A percentile compares a stretch with the other conserved stretches of the same genome.
phyloP scores from a whole-genome alignment of 2,888 invertebrate genomes.

The Drosophila aldrichi region DNA sequence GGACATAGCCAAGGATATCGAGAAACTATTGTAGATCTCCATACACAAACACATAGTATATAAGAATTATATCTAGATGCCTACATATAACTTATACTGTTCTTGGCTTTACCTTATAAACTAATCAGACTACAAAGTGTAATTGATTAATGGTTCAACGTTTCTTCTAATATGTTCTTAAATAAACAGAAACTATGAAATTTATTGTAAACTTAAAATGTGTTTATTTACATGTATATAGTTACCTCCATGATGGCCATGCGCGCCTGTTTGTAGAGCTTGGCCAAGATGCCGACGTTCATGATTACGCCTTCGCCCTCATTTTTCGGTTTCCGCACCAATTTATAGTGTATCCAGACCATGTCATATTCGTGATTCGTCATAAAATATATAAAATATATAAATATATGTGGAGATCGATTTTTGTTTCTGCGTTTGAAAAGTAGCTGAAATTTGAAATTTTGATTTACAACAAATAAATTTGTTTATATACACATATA shows the following conservation, averaged over 20 bases:
- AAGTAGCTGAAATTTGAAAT: conserved; percentile 11
- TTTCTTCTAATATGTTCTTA: conserved; percentile 12
- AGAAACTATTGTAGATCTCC: conserved; percentile 79
- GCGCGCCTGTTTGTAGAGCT: conserved; percentile 37
- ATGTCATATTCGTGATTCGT: conserved; percentile 45
- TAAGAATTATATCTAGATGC: conserved; percentile 18
- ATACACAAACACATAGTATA: conserved; percentile 1
- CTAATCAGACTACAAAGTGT: conserved; percentile 29
- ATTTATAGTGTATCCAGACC: conserved; percentile 45
- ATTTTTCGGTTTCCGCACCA: conserved; percentile 17
- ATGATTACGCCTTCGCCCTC: conserved; percentile 22
- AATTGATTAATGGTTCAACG: conserved; percentile 23
- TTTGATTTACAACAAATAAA: background rate
- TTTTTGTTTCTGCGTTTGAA: conserved; percentile 20
- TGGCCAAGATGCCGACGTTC: conserved; percentile 38
- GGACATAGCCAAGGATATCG: conserved; percentile 85
- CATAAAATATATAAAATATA: conserved; percentile 33
- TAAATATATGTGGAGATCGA: background rate
- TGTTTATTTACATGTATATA: conserved; percentile 9
- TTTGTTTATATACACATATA: background rate
- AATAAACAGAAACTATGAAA: conserved; percentile 45
- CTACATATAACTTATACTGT: conserved; percentile 22
- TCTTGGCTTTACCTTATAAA: conserved; percentile 39
- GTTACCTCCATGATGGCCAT: conserved; percentile 44
- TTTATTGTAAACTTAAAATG: background rate